These are phyloP conservation scores for Charadrius vociferus DNA, from an alignment of 2,113 vertebrate species.

Conservation along the genomic window DNA sequence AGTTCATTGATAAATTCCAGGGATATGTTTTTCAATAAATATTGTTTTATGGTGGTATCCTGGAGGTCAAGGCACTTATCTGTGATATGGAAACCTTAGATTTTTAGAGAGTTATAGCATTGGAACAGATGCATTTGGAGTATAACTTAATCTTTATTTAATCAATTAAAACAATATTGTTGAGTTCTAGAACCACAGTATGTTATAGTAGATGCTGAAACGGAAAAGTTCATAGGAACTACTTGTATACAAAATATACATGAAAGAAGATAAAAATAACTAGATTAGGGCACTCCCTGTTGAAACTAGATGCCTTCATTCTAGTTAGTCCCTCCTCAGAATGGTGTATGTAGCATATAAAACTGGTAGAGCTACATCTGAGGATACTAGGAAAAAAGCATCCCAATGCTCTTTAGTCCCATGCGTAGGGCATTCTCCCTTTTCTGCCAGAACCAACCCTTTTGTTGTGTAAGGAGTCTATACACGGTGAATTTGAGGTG, in stretches of 20 bases:
- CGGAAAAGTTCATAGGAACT: background rate
- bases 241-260: background rate
- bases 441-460: background rate
- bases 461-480: background rate
- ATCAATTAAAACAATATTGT: background rate
- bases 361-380: background rate
- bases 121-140: too few species aligned
- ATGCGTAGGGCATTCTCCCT: background rate
- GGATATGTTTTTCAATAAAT: too few species aligned
- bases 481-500: background rate
- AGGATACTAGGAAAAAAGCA: background rate
- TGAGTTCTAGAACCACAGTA: background rate
- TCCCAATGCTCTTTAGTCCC: rapidly evolving
- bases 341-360: background rate
- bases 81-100: too few species aligned
- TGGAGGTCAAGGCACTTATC: too few species aligned
- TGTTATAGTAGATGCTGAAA: background rate
- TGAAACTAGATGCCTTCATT: background rate
- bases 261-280: background rate
- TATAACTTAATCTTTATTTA: too few species aligned
- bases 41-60: too few species aligned
- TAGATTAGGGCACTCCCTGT: background rate
- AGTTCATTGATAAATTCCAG: too few species aligned
- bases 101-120: too few species aligned
- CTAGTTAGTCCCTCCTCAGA: background rate